Evolutionary conservation across 2,888 invertebrate genomes (phyloP).

Genomic region (Lithophane leautieri): DNA sequence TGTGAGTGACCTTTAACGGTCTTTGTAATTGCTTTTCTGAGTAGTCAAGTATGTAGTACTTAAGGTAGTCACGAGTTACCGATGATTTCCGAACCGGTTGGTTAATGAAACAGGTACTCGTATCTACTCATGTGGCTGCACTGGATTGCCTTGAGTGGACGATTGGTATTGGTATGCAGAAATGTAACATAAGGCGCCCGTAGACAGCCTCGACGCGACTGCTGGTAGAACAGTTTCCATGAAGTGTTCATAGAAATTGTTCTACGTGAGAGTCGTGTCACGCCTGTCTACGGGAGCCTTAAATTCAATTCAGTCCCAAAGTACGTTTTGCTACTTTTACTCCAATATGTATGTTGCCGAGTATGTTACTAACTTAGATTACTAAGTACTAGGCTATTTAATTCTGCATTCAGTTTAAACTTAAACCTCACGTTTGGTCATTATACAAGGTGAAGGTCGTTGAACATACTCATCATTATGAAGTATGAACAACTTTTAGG

Average conservation of each 20-base stretch:
- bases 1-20: conserved; percentile 1
- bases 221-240: too few relatives aligned
- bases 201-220: too few relatives aligned
- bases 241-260: too few relatives aligned
- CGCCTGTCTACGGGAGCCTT: neutral
- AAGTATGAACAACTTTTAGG: too few relatives aligned
- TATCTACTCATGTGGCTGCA: conserved; percentile 4
- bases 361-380: neutral
- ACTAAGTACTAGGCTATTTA: neutral
- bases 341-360: neutral
- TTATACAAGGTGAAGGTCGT: neutral
- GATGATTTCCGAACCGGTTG: conserved; percentile 23
- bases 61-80: neutral
- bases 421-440: neutral
- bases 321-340: neutral
- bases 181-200: too few relatives aligned
- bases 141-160: neutral
- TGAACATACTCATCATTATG: too few relatives aligned
- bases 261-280: too few relatives aligned
- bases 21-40: conserved; percentile 10
- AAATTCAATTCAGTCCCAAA: neutral
- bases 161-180: too few relatives aligned
- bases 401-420: neutral
- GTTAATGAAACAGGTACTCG: conserved; percentile 3
- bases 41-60: too few relatives aligned